Conservation (phyloP, 2,888 invertebrate species). For the Sphecodes monilicornis region DNA sequence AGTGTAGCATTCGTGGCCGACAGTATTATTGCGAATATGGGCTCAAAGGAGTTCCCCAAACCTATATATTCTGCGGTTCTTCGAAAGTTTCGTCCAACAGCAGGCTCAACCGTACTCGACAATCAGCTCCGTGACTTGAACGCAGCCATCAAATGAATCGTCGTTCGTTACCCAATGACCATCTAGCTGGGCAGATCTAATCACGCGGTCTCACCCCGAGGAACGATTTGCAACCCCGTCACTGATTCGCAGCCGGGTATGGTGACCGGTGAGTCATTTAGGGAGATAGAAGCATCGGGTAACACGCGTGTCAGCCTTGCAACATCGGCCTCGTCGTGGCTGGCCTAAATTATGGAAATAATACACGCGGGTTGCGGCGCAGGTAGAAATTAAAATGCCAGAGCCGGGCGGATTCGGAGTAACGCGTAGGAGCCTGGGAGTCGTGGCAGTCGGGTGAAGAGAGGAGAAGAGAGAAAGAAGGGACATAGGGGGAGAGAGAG, state of each 20-base stretch:
- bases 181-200: constrained; percentile 7
- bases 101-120: not conserved
- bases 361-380: constrained; percentile 49
- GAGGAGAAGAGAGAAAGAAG: constrained; percentile 4
- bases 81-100: not conserved
- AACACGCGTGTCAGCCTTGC: constrained; percentile 28
- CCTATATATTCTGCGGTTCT: not conserved
- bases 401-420: constrained; percentile 61
- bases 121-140: constrained; percentile 8
- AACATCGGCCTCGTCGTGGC: constrained; percentile 23
- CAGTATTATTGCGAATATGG: not conserved
- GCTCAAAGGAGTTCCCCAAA: not conserved
- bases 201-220: not conserved
- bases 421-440: constrained; percentile 70
- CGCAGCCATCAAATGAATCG: constrained; percentile 6
- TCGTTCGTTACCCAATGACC: constrained; percentile 4
- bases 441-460: constrained; percentile 34
- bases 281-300: constrained; percentile 28
- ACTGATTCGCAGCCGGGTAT: not conserved
- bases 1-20: not conserved
- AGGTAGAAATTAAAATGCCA: constrained; percentile 75
- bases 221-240: not conserved
- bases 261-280: constrained; percentile 40
- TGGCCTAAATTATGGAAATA: constrained; percentile 70
- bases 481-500: not conserved